Conservation (phyloP, 2,888 invertebrate genomes). For the Chymomyza procnemis region DNA sequence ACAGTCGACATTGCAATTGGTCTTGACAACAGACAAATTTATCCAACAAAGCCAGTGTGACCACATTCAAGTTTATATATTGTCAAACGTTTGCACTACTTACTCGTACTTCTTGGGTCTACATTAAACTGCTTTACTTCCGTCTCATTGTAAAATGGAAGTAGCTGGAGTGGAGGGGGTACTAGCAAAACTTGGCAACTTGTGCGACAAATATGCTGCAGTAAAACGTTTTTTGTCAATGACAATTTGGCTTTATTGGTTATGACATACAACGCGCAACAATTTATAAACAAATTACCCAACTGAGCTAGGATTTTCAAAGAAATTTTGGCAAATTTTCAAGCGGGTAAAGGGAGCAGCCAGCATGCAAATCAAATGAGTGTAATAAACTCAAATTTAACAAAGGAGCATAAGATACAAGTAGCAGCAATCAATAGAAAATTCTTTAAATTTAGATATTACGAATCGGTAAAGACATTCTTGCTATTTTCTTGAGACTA, state of each 20-base stretch:
- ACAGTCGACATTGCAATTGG: background rate
- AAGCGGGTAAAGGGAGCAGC: background rate
- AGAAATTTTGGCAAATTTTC: slow-evolving; percentile 2
- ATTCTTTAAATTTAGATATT: no score
- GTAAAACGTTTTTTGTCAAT: slow-evolving; percentile 10
- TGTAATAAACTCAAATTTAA: background rate
- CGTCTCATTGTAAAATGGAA: background rate
- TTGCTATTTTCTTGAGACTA: no score
- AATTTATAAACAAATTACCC: slow-evolving; percentile 21
- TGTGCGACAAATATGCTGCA: slow-evolving; percentile 1
- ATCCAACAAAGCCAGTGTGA: background rate
- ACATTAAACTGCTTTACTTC: slow-evolving; percentile 2
- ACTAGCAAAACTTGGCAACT: slow-evolving; percentile 9
- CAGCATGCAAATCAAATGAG: background rate
- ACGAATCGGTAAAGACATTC: no score
- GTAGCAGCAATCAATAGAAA: no score
- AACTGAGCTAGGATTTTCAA: background rate
- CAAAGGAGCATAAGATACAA: background rate
- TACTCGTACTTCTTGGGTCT: background rate
- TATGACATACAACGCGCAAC: slow-evolving; percentile 42
- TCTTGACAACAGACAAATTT: background rate
- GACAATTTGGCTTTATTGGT: slow-evolving; percentile 35
- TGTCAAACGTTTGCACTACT: background rate
- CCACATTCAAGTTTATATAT: background rate
- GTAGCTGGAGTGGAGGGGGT: background rate